phyloP scores from a whole-genome alignment of 2,888 invertebrate genomes.

The Apodemia duryi region DNA sequence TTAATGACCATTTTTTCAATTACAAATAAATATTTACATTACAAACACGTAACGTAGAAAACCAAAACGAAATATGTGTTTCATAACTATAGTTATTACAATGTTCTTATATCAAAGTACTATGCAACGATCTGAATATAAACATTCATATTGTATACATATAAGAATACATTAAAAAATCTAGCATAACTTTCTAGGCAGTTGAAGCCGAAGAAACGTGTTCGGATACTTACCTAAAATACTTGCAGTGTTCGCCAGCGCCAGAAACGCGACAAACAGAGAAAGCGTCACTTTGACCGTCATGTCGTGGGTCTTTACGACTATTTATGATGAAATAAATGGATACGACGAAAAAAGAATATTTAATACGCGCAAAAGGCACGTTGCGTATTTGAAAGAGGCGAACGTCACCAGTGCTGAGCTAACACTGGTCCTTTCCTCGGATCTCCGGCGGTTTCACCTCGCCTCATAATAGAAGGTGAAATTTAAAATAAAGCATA shows the following conservation, averaged over 20 bases:
- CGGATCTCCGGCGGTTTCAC: slow-evolving; percentile 71
- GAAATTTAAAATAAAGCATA: slow-evolving; percentile 77
- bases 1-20: too few relatives aligned
- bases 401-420: slow-evolving; percentile 61
- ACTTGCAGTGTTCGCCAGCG: slow-evolving; percentile 53
- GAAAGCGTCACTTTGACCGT: slow-evolving; percentile 60
- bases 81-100: too few relatives aligned
- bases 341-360: slow-evolving; percentile 38
- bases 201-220: neutral
- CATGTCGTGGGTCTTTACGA: slow-evolving; percentile 38
- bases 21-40: too few relatives aligned
- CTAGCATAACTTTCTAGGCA: slow-evolving; percentile 5
- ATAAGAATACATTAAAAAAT: neutral
- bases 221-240: slow-evolving; percentile 64
- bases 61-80: too few relatives aligned
- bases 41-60: too few relatives aligned
- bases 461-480: slow-evolving; percentile 74
- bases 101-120: too few relatives aligned
- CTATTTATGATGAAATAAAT: slow-evolving; percentile 3
- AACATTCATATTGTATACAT: neutral
- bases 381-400: slow-evolving; percentile 43
- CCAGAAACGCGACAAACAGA: slow-evolving; percentile 48
- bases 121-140: neutral
- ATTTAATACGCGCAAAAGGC: slow-evolving; percentile 40
- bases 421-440: slow-evolving; percentile 67